Evolutionary conservation across 2,113 vertebrate species (phyloP).

Genomic region (Pollachius pollachius): DNA sequence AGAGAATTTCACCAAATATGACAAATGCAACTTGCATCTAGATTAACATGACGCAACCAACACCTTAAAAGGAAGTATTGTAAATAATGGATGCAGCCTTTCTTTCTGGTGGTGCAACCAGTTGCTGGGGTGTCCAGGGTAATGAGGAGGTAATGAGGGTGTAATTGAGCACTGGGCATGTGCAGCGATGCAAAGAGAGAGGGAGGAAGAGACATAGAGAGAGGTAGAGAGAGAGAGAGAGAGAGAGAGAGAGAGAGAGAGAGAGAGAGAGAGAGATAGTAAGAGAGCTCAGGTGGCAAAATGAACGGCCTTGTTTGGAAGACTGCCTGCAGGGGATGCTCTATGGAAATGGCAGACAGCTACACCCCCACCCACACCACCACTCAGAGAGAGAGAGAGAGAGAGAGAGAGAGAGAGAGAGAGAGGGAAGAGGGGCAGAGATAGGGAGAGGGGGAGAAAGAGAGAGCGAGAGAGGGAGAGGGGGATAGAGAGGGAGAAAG

Average conservation of each 20-base stretch:
- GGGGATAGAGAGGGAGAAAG: too few relatives aligned
- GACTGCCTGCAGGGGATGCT: slow-evolving; percentile 9
- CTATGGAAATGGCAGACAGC: slow-evolving; percentile 24
- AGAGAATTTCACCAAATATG: too few relatives aligned
- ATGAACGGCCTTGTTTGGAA: slow-evolving; percentile 4
- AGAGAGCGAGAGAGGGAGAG: too few relatives aligned
- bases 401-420: slow-evolving; percentile 7
- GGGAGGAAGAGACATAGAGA: not conserved
- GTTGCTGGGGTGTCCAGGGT: slow-evolving; percentile 58
- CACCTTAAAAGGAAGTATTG: slow-evolving; percentile 15
- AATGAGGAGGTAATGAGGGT: slow-evolving; percentile 63
- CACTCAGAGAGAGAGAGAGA: slow-evolving; percentile 40
- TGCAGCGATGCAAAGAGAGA: slow-evolving; percentile 15
- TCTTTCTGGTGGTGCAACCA: slow-evolving; percentile 53
- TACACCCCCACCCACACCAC: slow-evolving; percentile 35
- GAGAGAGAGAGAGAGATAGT: slow-evolving; percentile 8
- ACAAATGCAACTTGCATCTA: too few relatives aligned
- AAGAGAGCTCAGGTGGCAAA: slow-evolving; percentile 45
- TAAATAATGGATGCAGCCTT: slow-evolving; percentile 52
- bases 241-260: slow-evolving; percentile 7
- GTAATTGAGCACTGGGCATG: slow-evolving; percentile 51
- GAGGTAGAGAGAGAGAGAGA: slow-evolving; percentile 13
- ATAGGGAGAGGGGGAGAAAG: slow-evolving; percentile 23
- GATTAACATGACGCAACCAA: slow-evolving; percentile 65
- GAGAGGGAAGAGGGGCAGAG: not conserved